Conservation (phyloP, 2,888 invertebrate species). For the Limenitis arthemis region DNA sequence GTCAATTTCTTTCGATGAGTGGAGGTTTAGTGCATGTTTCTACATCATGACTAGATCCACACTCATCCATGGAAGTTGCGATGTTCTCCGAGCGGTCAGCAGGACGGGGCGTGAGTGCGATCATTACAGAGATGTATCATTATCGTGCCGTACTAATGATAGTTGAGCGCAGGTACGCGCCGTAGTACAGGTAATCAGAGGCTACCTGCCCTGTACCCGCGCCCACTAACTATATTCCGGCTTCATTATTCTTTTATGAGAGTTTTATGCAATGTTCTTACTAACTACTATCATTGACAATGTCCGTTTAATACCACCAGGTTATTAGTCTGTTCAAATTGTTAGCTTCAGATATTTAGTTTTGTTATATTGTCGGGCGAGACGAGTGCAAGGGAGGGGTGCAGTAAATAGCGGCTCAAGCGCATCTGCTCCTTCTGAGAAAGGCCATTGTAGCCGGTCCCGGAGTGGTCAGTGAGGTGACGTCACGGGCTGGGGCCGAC, state of each 20-base stretch:
- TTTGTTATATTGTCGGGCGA: conserved; percentile 34
- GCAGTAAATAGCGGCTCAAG: conserved; percentile 54
- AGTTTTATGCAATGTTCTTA: conserved; percentile 43
- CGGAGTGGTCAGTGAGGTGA: conserved; percentile 66
- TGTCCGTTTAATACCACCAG: conserved; percentile 12
- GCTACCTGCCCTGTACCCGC: conserved; percentile 49
- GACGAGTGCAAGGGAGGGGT: conserved; percentile 38
- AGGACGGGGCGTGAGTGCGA: conserved; percentile 35
- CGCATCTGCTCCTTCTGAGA: conserved; percentile 69
- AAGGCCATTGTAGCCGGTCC: conserved; percentile 65
- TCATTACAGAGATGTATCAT: conserved; percentile 52
- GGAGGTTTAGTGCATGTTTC: conserved; percentile 82
- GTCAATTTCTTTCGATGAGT: conserved; percentile 79
- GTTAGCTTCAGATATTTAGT: conserved; percentile 6
- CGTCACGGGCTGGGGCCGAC: conserved; percentile 68
- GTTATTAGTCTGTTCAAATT: conserved; percentile 15
- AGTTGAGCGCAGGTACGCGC: conserved; percentile 58
- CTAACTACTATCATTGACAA: conserved; percentile 13
- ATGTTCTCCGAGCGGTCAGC: conserved; percentile 55
- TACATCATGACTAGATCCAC: conserved; percentile 84
- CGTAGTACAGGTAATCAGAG: conserved; percentile 40
- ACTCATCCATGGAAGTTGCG: conserved; percentile 82
- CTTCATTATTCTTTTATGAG: conserved; percentile 45
- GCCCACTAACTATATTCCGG: conserved; percentile 53
- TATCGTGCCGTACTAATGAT: conserved; percentile 57